Base-by-base conservation (phyloP, 2,797 vertebrate species). In the Syngnathus rostellatus region DNA sequence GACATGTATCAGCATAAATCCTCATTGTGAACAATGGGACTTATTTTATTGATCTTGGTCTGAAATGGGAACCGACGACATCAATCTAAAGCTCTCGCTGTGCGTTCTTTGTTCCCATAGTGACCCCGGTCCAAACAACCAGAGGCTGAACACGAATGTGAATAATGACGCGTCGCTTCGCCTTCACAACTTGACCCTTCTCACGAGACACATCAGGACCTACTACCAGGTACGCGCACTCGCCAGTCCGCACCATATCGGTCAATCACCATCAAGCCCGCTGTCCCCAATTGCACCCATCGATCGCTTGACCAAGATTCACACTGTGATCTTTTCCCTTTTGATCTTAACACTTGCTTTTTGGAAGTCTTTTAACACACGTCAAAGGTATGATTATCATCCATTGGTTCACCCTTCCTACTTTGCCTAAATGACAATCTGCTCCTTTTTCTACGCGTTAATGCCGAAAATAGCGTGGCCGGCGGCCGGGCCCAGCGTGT, bases 101-200 rank as follows among this genome's bases (percentile, higher is more conserved):
- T n/a, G 63, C 38, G 38, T 76, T 48, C 3, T 68, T 45, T 75
- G 66, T 83, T 40, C 81, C 85, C 74, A 70, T 81, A 88, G 87
- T 39, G 84, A 88, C 75, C 79, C 85, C 17, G 81, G 72, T 64
- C 86, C 82, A 16, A 74, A 79, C 76, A 75, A 87, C 69, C 86
- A 86, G 73, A 81, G 86, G 71, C 76, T 88, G 76, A 85, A 76
- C 81, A 89, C 86, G 77, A 89, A 86, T 39, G 68, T 86, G 58
- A 84, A 83, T 82, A 89, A 86, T 45, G 87, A 89, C 1, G 60
- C 80, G 60, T 70, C 84, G 0, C 84, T 89, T 57, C 85, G 87
- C 25, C 85, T 89, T 38, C 77, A 89, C 79, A 89, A 89, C 78
- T 72, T 89, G 55, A 84, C 74, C 0, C 81, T 89, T 38, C 85